Percentiles rank a stretch among this genome's conserved stretches.
Evolutionary conservation across 2,888 invertebrate genomes (phyloP).

Genomic region (Esperia sulphurella): DNA sequence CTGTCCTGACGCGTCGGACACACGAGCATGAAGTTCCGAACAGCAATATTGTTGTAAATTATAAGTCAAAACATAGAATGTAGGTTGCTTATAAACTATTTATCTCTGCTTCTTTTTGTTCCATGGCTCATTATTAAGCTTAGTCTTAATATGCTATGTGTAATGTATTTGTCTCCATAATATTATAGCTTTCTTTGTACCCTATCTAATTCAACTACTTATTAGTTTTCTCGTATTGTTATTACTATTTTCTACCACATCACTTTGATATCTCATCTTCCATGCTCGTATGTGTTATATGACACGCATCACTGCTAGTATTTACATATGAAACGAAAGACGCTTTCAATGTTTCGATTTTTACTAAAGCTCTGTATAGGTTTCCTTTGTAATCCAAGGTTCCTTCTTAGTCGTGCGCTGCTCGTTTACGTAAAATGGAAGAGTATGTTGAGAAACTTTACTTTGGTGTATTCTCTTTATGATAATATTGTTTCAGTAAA

Average conservation of each 20-base stretch:
- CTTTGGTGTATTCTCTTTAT: conserved; percentile 18
- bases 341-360: conserved; percentile 60
- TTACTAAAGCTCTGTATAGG: conserved; percentile 43
- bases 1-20: conserved; percentile 31
- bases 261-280: not conserved
- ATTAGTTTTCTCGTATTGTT: too few species aligned
- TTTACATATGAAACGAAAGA: conserved; percentile 68
- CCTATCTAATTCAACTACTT: too few species aligned
- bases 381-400: conserved; percentile 43
- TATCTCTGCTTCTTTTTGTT: too few species aligned
- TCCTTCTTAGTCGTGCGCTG: conserved; percentile 27
- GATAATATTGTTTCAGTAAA: conserved; percentile 21
- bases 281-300: conserved; percentile 35
- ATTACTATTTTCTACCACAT: too few species aligned
- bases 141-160: too few species aligned
- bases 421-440: conserved; percentile 34
- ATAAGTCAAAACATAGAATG: too few species aligned
- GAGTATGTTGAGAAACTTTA: conserved; percentile 27
- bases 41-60: too few species aligned
- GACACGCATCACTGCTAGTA: conserved; percentile 43
- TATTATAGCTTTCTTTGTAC: not conserved
- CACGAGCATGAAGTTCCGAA: conserved; percentile 11
- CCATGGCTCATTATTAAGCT: too few species aligned
- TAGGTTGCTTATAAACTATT: too few species aligned
- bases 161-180: not conserved